phyloP scores from a whole-genome alignment of 2,797 vertebrate species.

The Taeniopygia guttata region DNA sequence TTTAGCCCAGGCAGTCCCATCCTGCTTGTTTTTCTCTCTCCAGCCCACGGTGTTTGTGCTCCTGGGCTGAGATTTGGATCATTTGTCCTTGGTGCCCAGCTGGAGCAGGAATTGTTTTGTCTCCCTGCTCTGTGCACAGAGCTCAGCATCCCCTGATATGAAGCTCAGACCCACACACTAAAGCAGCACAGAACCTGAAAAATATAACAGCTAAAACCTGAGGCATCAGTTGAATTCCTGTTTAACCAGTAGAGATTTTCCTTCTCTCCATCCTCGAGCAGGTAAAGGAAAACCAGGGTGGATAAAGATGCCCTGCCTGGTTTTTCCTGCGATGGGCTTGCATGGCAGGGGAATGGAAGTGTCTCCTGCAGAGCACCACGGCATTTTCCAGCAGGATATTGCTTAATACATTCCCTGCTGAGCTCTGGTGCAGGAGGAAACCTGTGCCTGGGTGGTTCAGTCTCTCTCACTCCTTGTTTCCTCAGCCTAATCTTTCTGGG shows the following conservation, averaged over 20 bases:
- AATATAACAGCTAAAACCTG: neutral
- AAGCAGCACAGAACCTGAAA: neutral
- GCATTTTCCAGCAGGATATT: neutral
- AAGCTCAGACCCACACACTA: neutral
- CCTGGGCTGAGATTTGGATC: too few species aligned
- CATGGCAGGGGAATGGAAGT: fast-evolving
- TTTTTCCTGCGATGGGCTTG: neutral
- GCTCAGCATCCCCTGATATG: neutral
- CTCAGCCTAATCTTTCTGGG: neutral
- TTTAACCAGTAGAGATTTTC: neutral
- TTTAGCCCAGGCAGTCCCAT: too few species aligned
- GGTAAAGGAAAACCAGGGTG: neutral
- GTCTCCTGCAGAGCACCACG: neutral
- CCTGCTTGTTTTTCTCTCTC: too few species aligned
- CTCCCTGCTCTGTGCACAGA: neutral
- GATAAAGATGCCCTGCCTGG: neutral
- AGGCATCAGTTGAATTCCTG: neutral
- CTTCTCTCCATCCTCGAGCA: neutral
- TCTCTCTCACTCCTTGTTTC: neutral
- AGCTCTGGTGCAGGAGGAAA: neutral
- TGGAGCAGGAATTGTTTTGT: too few species aligned
- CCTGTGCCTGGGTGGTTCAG: fast-evolving
- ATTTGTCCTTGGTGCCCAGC: too few species aligned
- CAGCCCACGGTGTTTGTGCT: too few species aligned
- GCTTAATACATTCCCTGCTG: neutral